Conservation (phyloP, 1,140 invertebrate genomes). For the Zaprionus tsacasi region DNA sequence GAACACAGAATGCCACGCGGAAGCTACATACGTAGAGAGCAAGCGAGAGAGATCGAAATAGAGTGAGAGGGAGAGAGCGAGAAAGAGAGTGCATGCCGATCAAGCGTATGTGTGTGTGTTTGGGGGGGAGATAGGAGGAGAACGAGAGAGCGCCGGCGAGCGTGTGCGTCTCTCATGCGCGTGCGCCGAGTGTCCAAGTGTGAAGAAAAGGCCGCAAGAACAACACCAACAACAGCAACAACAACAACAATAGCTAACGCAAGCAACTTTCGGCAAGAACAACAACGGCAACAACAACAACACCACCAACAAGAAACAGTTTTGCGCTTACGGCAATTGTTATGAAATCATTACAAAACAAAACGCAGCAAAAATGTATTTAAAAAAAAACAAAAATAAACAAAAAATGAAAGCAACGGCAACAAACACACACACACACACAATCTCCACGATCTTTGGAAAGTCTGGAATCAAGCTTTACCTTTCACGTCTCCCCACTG, state of each 20-base stretch:
- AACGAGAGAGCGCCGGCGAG: constrained; percentile 10
- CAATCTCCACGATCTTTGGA: not conserved
- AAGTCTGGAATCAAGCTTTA: not conserved
- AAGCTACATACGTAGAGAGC: constrained; percentile 39
- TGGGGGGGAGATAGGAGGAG: constrained; percentile 11
- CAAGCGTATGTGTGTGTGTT: not conserved
- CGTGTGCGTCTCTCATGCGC: constrained; percentile 41
- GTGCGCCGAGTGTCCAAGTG: constrained; percentile 47
- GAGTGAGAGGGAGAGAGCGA: not conserved
- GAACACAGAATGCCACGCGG: constrained; percentile 73
- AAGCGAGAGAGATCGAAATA: constrained; percentile 1
- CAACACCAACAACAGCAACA: constrained; percentile 35
- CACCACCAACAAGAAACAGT: constrained; percentile 24
- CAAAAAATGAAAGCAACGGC: not conserved
- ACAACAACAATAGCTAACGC: constrained; percentile 34
- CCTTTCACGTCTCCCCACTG: constrained; percentile 19
- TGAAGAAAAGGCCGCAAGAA: constrained; percentile 38
- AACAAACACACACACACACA: not conserved
- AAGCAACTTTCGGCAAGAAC: constrained; percentile 20
- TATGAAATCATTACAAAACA: constrained; percentile 81
- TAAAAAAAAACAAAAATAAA: constrained; percentile 11
- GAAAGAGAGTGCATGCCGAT: constrained; percentile 6
- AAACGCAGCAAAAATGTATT: constrained; percentile 49
- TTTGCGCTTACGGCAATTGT: constrained; percentile 76
- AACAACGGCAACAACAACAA: constrained; percentile 32